Conservation (phyloP, 2,888 invertebrate genomes). For the Ectobius pallidus region DNA sequence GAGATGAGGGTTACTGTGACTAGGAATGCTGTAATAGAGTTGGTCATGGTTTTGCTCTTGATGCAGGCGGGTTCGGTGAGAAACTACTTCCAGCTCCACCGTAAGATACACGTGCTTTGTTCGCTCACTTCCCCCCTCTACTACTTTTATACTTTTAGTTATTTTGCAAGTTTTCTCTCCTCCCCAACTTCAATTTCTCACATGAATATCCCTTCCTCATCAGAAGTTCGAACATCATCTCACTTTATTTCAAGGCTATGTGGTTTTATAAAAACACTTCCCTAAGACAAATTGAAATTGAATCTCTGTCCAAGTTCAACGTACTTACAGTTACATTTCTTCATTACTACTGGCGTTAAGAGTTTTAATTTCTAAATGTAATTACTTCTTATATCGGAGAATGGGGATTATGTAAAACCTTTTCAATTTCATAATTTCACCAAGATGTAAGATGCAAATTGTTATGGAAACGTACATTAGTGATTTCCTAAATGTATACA, state of each 20-base stretch:
- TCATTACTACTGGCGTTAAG: neutral
- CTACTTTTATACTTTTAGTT: conserved; percentile 19
- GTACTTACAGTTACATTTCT: neutral
- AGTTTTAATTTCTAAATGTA: neutral
- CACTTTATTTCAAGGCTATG: neutral
- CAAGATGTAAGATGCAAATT: no score
- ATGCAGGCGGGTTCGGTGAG: neutral
- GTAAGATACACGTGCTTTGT: neutral
- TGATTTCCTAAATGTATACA: no score
- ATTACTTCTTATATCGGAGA: neutral
- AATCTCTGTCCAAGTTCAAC: neutral
- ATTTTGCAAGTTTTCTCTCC: conserved; percentile 24
- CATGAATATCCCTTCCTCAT: conserved; percentile 21
- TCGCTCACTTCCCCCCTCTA: neutral
- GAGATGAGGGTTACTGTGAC: neutral
- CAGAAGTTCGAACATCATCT: neutral
- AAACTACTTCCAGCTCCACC: neutral
- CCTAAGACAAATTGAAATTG: neutral
- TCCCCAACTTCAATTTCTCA: neutral
- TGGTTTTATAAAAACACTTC: neutral
- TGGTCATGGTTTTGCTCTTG: conserved; percentile 9
- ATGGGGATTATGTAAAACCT: neutral
- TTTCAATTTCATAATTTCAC: no score
- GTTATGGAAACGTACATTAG: no score
- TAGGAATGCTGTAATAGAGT: neutral